These are phyloP conservation scores for Apteryx mantelli DNA, from an alignment of 2,113 vertebrate species.

Conservation along the genomic window DNA sequence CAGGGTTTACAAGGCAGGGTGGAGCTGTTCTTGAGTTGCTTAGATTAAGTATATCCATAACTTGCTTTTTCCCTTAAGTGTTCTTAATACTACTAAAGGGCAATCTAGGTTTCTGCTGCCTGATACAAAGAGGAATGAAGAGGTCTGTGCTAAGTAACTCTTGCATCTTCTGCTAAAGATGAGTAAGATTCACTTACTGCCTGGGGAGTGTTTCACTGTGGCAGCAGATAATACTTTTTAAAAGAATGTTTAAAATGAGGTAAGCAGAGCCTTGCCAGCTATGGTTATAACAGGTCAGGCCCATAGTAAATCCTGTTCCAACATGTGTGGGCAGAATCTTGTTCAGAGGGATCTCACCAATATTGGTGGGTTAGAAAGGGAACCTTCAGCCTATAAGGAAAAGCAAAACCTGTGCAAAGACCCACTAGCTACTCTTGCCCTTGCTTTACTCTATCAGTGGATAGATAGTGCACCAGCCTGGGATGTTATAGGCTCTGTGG, in stretches of 20 bases:
- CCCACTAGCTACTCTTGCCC: not conserved
- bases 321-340: not conserved
- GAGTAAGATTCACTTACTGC: not conserved
- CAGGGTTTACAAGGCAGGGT: not conserved
- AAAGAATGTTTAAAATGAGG: not conserved
- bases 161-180: not conserved
- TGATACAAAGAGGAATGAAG: not conserved
- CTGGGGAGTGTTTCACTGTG: not conserved
- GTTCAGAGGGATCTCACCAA: not conserved
- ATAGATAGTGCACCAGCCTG: fast-evolving
- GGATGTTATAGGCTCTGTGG: not conserved
- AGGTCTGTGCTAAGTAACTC: not conserved
- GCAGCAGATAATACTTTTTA: not conserved
- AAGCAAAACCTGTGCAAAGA: not conserved
- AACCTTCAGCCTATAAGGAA: not conserved
- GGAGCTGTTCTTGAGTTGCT: not conserved
- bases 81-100: not conserved
- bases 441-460: not conserved
- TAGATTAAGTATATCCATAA: not conserved
- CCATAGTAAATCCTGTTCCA: not conserved
- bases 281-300: not conserved
- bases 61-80: not conserved
- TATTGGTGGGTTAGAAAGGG: not conserved
- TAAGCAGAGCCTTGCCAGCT: not conserved
- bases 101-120: not conserved